phyloP scores from a whole-genome alignment of 1,140 invertebrate species.

The Drosophila sp. region DNA sequence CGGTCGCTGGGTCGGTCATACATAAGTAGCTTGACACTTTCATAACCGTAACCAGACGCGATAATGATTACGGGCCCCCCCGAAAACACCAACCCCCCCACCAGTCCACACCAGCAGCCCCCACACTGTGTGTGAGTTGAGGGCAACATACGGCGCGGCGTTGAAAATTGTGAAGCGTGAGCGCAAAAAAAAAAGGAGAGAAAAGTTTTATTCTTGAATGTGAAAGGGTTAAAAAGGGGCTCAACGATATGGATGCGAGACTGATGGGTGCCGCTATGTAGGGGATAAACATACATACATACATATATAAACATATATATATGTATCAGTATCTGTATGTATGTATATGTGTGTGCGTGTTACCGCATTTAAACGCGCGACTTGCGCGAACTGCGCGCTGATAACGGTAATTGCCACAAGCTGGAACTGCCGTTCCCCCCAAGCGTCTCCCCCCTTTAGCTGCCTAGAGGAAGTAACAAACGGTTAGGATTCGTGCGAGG shows the following conservation, averaged over 20 bases:
- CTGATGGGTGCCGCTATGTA: conserved; percentile 27
- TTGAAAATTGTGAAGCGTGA: conserved; percentile 65
- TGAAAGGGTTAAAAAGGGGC: conserved; percentile 75
- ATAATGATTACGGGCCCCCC: conserved; percentile 73
- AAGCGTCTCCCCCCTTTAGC: not conserved
- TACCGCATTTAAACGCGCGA: conserved; percentile 79
- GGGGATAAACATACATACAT: not conserved
- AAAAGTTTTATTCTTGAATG: conserved; percentile 69
- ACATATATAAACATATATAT: conserved; percentile 14
- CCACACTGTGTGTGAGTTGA: conserved; percentile 3
- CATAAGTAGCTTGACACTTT: conserved; percentile 81
- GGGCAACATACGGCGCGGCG: conserved; percentile 72
- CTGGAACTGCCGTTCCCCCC: conserved; percentile 47
- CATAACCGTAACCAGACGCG: conserved; percentile 78
- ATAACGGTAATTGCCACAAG: conserved; percentile 82
- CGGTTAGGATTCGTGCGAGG: not conserved
- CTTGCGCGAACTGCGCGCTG: conserved; percentile 73
- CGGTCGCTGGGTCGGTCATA: conserved; percentile 49
- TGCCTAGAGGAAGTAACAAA: conserved; percentile 28
- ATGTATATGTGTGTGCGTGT: conserved; percentile 60
- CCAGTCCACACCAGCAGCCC: conserved; percentile 7
- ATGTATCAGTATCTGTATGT: conserved; percentile 43
- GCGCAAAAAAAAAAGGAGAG: conserved; percentile 53
- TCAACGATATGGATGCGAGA: conserved; percentile 42
- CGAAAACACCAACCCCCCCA: conserved; percentile 25